These are phyloP conservation scores for Agrochola macilenta DNA, from an alignment of 2,888 invertebrate species.

Conservation along the genomic window DNA sequence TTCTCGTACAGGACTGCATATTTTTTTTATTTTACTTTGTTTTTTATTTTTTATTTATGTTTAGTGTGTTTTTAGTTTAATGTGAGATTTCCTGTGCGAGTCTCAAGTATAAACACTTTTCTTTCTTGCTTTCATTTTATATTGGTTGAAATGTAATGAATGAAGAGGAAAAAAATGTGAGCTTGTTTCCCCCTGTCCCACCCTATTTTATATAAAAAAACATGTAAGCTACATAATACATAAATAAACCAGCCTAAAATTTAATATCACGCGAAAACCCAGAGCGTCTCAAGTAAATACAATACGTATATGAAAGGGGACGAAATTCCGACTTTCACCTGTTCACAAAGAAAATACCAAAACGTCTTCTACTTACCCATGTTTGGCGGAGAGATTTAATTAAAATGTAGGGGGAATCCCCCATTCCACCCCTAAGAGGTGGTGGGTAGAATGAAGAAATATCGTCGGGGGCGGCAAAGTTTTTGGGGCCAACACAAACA, in stretches of 20 bases:
- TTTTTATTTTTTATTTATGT: too few relatives aligned
- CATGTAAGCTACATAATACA: not conserved
- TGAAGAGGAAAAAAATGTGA: not conserved
- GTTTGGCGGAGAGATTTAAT: constrained; percentile 87
- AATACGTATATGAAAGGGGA: constrained; percentile 55
- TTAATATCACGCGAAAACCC: constrained; percentile 44
- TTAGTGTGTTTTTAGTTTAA: too few relatives aligned
- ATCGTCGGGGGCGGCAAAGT: constrained; percentile 78
- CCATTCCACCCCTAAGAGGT: constrained; percentile 36
- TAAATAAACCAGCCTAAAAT: constrained; percentile 32
- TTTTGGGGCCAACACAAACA: constrained; percentile 87
- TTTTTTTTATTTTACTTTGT: too few relatives aligned
- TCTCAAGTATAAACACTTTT: too few relatives aligned
- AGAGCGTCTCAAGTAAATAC: constrained; percentile 46
- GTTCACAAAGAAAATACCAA: constrained; percentile 86
- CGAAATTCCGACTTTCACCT: constrained; percentile 74
- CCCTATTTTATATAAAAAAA: not conserved
- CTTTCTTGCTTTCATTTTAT: too few relatives aligned
- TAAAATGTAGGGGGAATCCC: constrained; percentile 81
- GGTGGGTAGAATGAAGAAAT: constrained; percentile 80
- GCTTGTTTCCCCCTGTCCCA: not conserved
- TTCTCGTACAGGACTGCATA: too few relatives aligned
- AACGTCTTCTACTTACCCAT: constrained; percentile 80
- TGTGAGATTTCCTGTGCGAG: too few relatives aligned
- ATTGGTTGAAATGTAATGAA: not conserved